These are phyloP conservation scores for Actinemys pallida DNA, from an alignment of 2,113 vertebrate species.

Conservation along the genomic window DNA sequence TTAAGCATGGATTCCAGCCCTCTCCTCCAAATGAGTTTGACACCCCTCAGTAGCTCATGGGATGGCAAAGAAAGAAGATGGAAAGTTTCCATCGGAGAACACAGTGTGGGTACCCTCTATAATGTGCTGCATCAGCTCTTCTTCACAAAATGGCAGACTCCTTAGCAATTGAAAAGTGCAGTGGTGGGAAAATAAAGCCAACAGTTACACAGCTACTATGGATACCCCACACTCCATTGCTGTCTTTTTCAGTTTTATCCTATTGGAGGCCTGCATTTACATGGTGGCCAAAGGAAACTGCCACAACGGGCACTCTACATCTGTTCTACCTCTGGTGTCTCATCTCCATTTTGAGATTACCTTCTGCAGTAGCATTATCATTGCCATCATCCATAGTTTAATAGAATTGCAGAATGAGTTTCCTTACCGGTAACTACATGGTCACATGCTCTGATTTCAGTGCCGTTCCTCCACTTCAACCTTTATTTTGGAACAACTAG, in stretches of 20 bases:
- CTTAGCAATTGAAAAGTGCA: not conserved
- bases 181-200: not conserved
- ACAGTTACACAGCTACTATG: not conserved
- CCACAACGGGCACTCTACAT: not conserved
- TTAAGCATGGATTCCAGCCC: not conserved
- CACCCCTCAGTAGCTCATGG: not conserved
- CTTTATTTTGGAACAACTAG: not conserved
- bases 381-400: not conserved
- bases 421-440: not conserved
- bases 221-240: not conserved
- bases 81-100: not conserved
- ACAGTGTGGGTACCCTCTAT: not conserved
- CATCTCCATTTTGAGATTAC: not conserved
- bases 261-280: not conserved
- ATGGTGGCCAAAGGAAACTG: not conserved
- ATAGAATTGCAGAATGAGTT: not conserved
- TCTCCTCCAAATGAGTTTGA: not conserved
- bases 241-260: not conserved
- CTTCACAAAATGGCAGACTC: not conserved
- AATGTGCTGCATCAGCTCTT: not conserved
- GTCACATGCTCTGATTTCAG: not conserved
- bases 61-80: not conserved
- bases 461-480: not conserved
- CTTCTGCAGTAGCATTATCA: not conserved
- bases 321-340: not conserved